phyloP scores from a whole-genome alignment of 1,140 invertebrate species.

The Oncopodura yosiiana region DNA sequence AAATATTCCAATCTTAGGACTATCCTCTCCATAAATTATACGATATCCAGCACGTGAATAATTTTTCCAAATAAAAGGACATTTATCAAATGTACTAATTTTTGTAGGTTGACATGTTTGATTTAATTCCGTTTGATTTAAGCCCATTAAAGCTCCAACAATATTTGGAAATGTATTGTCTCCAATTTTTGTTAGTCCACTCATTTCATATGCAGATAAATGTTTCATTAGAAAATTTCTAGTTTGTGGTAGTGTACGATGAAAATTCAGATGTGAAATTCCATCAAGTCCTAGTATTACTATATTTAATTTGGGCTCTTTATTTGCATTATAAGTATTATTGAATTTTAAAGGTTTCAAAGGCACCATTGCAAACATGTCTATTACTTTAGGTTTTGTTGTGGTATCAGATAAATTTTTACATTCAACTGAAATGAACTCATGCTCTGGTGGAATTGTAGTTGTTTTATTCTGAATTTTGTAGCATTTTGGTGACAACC shows the following conservation, averaged over 20 bases:
- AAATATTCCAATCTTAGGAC: slow-evolving; percentile 61
- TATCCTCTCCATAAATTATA: slow-evolving; percentile 71
- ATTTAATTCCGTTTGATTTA: slow-evolving; percentile 50
- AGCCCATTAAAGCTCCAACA: slow-evolving; percentile 57
- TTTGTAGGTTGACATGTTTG: neutral
- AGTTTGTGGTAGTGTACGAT: slow-evolving; percentile 67
- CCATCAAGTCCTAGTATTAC: slow-evolving; percentile 77
- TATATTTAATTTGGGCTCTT: slow-evolving; percentile 47
- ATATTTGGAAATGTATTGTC: slow-evolving; percentile 78
- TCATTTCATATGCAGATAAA: slow-evolving; percentile 55
- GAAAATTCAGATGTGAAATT: slow-evolving; percentile 72
- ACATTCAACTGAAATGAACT: slow-evolving; percentile 5
- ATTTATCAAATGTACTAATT: slow-evolving; percentile 49
- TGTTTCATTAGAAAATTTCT: slow-evolving; percentile 48
- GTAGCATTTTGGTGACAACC: neutral
- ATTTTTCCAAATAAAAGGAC: slow-evolving; percentile 68
- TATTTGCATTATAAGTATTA: slow-evolving; percentile 16
- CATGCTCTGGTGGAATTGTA: neutral
- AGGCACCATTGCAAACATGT: neutral
- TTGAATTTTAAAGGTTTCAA: neutral
- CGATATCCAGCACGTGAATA: slow-evolving; percentile 59
- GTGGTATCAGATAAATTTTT: neutral
- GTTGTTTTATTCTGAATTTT: neutral
- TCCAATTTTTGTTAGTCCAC: slow-evolving; percentile 69
- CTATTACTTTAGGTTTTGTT: neutral